Base-by-base conservation (phyloP, 2,888 invertebrate species). In the Papilio gigon region DNA sequence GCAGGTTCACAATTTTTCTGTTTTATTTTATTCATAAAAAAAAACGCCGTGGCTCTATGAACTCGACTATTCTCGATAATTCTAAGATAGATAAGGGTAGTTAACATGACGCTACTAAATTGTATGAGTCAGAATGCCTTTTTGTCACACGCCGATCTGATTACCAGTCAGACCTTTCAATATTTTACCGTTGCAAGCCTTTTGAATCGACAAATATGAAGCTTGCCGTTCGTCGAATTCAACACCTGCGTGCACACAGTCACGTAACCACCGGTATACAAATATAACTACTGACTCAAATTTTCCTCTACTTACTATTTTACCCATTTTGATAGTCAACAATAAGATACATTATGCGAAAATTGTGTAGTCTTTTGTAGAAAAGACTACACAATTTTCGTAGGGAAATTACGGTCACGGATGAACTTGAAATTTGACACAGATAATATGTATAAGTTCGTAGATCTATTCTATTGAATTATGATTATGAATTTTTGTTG, bases 211-310 rank as follows among this genome's bases (percentile, higher is more conserved):
- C 53, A 17, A 27, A 37, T 40, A 33, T 50, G 50, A 40, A 64
- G 44, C 20, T 60, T 40, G 59, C 59, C 17, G 64, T 68, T 68
- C 68, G 14, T 40, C 47, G 64, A 64, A 68, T 56, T 62, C 47
- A 30, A 47, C 47, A 37, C 22, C 50, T 59, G 50, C 76, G 74
- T 77, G 76, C 58, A 62, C 42, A 42, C 42, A 64, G 73, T 77
- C 76, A 76, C 76, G 75, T 77, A 72, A 67, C 37, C 71, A 59
- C 66, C 61, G 35, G 12, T 47, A 22, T 4, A 47, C 22, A 14
- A 25, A 37, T 17, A 30, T 20, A 12, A 20, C 50, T 30, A 58
- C 56, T 58, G 17, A 56, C 27, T 33, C 6, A 17, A 66, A 35
- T 72, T 71, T 71, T 68, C 68, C 61, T 58, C 62, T n/a, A 47